A percentile compares a stretch with the other conserved stretches of the same genome.
Evolutionary conservation across 2,113 vertebrate species (phyloP).

Genomic region (Lagenorhynchus albirostris): DNA sequence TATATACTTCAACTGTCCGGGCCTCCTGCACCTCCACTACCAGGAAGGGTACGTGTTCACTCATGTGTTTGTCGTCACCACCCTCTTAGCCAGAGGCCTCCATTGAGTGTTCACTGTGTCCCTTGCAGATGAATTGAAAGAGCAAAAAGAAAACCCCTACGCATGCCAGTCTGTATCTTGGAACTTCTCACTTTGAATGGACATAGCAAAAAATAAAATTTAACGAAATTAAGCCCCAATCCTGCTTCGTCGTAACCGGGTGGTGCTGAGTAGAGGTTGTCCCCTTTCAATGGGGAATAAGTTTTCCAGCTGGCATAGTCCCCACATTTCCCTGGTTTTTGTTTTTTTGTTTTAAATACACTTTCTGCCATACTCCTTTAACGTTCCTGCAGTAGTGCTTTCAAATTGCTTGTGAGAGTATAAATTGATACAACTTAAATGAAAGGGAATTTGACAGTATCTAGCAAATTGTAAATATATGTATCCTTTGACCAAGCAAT

Average conservation of each 20-base stretch:
- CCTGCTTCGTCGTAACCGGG: neutral
- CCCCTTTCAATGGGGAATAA: neutral
- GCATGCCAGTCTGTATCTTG: neutral
- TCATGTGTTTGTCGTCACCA: accelerated
- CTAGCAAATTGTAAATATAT: neutral
- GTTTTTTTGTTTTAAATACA: neutral
- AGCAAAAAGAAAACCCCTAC: neutral
- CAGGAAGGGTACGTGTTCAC: neutral
- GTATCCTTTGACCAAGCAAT: conserved; percentile 10
- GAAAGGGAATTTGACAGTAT: neutral
- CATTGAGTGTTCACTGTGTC: neutral
- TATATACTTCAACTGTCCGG: neutral
- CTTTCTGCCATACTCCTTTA: neutral
- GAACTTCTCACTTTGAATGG: neutral
- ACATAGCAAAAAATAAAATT: neutral
- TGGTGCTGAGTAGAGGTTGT: neutral
- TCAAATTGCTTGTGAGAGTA: neutral
- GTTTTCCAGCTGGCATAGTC: neutral
- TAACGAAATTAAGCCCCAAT: neutral
- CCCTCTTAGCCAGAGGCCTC: neutral
- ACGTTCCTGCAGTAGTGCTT: neutral
- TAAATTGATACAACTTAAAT: neutral
- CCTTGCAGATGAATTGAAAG: neutral
- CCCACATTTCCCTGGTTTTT: neutral
- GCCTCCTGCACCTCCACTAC: too few relatives aligned